These are phyloP conservation scores for Carcina quercana DNA, from an alignment of 2,888 invertebrate species.

Conservation along the genomic window DNA sequence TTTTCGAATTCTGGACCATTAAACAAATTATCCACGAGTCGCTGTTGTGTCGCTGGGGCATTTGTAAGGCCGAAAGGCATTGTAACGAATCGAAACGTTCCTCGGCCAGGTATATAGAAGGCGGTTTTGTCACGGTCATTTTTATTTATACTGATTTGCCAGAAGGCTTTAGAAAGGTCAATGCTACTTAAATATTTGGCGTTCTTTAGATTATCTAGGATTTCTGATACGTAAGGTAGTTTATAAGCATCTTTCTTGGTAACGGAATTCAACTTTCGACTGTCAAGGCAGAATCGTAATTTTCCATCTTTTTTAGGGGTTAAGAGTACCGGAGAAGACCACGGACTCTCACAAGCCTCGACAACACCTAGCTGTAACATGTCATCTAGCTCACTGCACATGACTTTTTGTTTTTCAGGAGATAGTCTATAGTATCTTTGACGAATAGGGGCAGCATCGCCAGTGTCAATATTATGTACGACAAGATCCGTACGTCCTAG, in stretches of 20 bases:
- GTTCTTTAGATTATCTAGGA: conserved; percentile 8
- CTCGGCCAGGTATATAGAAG: conserved; percentile 1
- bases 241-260: conserved; percentile 4
- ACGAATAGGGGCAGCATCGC: conserved; percentile 16
- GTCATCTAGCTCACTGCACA: conserved; percentile 12
- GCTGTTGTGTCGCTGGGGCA: conserved; percentile 13
- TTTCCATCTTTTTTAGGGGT: conserved; percentile 1
- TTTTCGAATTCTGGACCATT: conserved; percentile 17
- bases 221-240: conserved; percentile 15
- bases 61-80: conserved; percentile 16
- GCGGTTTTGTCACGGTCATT: conserved; percentile 3
- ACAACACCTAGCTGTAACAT: conserved; percentile 1
- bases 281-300: conserved; percentile 3
- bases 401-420: conserved; percentile 16
- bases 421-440: conserved; percentile 21
- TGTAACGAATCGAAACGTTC: conserved; percentile 7
- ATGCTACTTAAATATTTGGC: conserved; percentile 9
- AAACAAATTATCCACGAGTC: conserved; percentile 2
- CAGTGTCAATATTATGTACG: conserved; percentile 19
- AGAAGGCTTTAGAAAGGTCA: conserved; percentile 10
- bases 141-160: conserved; percentile 7
- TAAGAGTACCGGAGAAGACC: conserved; percentile 2
- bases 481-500: conserved; percentile 17
- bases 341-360: conserved; percentile 4
- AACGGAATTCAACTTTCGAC: conserved; percentile 4